A percentile compares a stretch with the other conserved stretches of the same genome.
phyloP scores from a whole-genome alignment of 2,113 vertebrate genomes.

The Phaethon lepturus region DNA sequence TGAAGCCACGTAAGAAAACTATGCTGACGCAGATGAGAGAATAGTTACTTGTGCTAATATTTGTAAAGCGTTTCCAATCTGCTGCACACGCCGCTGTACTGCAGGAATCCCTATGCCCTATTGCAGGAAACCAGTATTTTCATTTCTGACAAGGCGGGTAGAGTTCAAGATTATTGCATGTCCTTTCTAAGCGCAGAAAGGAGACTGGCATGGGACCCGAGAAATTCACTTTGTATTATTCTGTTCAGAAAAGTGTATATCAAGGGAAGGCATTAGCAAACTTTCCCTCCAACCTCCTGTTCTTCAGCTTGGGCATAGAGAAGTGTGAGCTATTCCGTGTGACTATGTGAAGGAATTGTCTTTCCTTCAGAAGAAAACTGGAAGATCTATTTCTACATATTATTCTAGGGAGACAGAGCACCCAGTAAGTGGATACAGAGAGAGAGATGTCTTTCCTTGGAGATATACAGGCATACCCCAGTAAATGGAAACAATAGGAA shows the following conservation, averaged over 20 bases:
- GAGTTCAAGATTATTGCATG: neutral
- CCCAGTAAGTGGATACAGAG: neutral
- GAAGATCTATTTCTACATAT: neutral
- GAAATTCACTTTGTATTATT: neutral
- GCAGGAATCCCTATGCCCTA: neutral
- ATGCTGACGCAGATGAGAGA: neutral
- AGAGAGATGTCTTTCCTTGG: neutral
- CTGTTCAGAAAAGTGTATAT: neutral
- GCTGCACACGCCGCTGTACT: neutral
- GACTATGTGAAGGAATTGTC: neutral
- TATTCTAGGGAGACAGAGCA: neutral
- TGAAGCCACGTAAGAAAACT: neutral
- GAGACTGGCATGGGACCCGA: accelerated
- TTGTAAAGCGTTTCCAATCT: neutral
- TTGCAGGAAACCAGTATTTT: neutral
- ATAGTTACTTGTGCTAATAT: neutral
- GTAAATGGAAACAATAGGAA: neutral
- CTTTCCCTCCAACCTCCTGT: neutral
- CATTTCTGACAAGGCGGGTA: neutral
- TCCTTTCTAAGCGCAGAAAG: neutral
- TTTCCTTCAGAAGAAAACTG: neutral
- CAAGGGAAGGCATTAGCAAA: neutral
- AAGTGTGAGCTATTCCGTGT: neutral
- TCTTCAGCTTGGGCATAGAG: neutral
- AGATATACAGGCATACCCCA: neutral